Conservation (phyloP, 2,113 vertebrate species). For the Microtus montanus region DNA sequence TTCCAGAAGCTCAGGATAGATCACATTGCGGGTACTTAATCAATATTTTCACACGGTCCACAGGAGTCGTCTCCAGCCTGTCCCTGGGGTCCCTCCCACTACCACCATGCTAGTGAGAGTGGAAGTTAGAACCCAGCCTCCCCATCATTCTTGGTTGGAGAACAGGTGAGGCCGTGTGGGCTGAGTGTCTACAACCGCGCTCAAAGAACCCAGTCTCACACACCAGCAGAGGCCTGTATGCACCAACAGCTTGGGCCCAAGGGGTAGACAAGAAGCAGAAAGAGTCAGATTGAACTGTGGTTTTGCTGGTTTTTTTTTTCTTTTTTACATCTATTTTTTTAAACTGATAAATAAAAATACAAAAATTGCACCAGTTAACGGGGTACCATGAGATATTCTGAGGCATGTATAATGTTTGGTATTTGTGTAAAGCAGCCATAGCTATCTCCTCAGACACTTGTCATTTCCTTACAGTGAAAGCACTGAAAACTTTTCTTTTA, state of each 20-base stretch:
- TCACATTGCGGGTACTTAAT: constrained; percentile 40
- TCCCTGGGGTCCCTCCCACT: not conserved
- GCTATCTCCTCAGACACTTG: not conserved
- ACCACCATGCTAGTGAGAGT: not conserved
- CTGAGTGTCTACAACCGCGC: not conserved
- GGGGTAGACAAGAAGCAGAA: rapidly evolving
- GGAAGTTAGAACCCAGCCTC: not conserved
- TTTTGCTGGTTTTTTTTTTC: not conserved
- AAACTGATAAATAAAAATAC: not conserved
- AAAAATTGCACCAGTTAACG: not conserved
- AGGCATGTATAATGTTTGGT: not conserved
- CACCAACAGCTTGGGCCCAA: not conserved
- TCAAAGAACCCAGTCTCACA: not conserved
- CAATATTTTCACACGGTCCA: not conserved
- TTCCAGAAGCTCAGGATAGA: constrained; percentile 47
- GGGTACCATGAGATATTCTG: not conserved
- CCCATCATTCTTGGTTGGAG: not conserved
- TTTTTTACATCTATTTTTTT: not conserved
- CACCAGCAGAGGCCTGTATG: not conserved
- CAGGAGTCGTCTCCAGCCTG: not conserved
- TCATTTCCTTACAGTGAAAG: not conserved
- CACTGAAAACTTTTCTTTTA: not conserved
- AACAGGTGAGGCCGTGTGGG: not conserved
- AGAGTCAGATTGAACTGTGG: not conserved
- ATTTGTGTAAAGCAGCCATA: not conserved